Conservation (phyloP, 2,113 vertebrate genomes). For the Urocolius indicus region DNA sequence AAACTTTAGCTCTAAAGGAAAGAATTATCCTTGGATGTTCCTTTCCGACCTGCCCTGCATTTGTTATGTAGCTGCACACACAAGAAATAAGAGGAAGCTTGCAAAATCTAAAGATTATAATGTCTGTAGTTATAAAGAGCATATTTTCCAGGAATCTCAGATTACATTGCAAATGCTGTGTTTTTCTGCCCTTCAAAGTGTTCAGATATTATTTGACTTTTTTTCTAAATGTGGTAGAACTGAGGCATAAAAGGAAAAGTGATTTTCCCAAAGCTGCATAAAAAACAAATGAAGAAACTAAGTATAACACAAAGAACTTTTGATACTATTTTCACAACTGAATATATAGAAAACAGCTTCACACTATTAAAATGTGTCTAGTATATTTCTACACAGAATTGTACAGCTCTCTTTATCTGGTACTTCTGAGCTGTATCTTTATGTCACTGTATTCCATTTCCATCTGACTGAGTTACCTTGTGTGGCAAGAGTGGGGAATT, state of each 20-base stretch:
- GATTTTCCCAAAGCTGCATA: neutral
- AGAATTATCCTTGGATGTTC: neutral
- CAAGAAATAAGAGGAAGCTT: neutral
- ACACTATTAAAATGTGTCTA: neutral
- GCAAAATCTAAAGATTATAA: neutral
- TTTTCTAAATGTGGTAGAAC: neutral
- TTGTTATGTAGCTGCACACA: neutral
- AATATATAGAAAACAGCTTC: neutral
- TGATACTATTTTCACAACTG: neutral
- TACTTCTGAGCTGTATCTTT: neutral
- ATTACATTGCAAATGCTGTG: neutral
- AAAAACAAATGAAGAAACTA: slow-evolving; percentile 4
- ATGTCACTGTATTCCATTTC: neutral
- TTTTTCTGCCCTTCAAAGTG: neutral
- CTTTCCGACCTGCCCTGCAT: accelerated
- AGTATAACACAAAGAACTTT: neutral
- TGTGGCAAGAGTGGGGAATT: neutral
- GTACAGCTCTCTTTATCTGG: neutral
- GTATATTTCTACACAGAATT: neutral
- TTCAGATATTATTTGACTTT: neutral
- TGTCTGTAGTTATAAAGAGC: neutral
- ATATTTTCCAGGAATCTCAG: neutral
- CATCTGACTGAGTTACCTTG: neutral
- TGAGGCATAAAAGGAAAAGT: neutral
- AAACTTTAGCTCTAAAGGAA: neutral